A percentile compares a stretch with the other conserved stretches of the same genome.
These are phyloP conservation scores for Syrphus vitripennis DNA, from an alignment of 2,888 invertebrate genomes.

Conservation along the genomic window DNA sequence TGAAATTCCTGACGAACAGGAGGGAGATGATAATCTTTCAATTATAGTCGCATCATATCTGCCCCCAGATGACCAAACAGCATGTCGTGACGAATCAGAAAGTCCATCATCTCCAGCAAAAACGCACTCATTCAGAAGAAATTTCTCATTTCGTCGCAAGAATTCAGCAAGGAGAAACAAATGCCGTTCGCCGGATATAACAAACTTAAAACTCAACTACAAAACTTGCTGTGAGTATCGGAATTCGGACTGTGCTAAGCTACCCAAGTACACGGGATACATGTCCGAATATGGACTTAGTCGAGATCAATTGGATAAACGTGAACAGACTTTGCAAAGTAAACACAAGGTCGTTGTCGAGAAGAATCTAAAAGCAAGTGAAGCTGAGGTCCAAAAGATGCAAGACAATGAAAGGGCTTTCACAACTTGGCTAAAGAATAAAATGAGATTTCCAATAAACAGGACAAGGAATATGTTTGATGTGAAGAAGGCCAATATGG, in stretches of 20 bases:
- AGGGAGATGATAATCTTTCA: conserved; percentile 78
- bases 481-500: conserved; percentile 73
- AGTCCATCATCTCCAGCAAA: background rate
- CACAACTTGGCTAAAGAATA: conserved; percentile 82
- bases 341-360: conserved; percentile 75
- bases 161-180: conserved; percentile 24
- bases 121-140: conserved; percentile 73
- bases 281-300: conserved; percentile 83
- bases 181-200: conserved; percentile 48
- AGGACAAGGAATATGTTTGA: conserved; percentile 81
- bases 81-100: conserved; percentile 28
- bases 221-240: conserved; percentile 81
- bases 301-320: conserved; percentile 81
- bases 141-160: conserved; percentile 77
- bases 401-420: conserved; percentile 83
- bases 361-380: conserved; percentile 79
- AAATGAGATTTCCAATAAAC: conserved; percentile 80
- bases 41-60: conserved; percentile 79
- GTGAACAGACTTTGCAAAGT: conserved; percentile 79
- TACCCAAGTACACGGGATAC: conserved; percentile 82
- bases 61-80: conserved; percentile 64
- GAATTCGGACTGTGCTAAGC: conserved; percentile 77
- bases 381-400: conserved; percentile 81
- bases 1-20: conserved; percentile 55
- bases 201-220: conserved; percentile 77